A percentile compares a stretch with the other conserved stretches of the same genome.
Conservation (phyloP, 2,113 vertebrate genomes). For the Passer domesticus region DNA sequence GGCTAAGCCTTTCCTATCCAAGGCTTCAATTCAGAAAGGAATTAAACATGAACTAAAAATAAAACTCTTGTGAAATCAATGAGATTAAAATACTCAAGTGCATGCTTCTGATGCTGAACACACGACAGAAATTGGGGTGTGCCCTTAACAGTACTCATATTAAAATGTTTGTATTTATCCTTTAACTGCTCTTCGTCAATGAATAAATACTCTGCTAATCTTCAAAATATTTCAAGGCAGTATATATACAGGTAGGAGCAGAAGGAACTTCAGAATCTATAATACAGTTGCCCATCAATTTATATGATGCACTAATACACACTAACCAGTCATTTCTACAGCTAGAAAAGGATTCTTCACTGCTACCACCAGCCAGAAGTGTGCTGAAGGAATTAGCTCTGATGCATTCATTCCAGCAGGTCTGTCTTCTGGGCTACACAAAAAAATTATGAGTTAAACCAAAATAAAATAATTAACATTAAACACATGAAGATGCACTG, state of each 20-base stretch:
- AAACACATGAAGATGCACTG: background rate
- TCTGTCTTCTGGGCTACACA: constrained; percentile 74
- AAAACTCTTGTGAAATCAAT: background rate
- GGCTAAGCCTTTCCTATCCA: background rate
- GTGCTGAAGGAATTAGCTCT: constrained; percentile 59
- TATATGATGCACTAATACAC: background rate
- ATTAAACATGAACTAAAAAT: background rate
- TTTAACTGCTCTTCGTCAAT: background rate
- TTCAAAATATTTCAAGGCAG: background rate
- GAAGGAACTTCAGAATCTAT: background rate
- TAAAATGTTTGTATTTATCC: background rate
- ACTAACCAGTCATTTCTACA: constrained; percentile 74
- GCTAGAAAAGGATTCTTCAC: constrained; percentile 61
- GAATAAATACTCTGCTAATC: background rate
- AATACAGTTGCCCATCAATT: background rate
- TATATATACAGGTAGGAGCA: background rate
- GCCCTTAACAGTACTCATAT: background rate
- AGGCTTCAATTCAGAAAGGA: background rate
- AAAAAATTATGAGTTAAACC: constrained; percentile 13
- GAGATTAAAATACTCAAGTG: background rate
- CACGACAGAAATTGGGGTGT: background rate
- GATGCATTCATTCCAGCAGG: constrained; percentile 62
- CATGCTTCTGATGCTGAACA: background rate
- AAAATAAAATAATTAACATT: background rate
- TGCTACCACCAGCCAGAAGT: constrained; percentile 46